Evolutionary conservation across 1,140 invertebrate genomes (phyloP), one percentile per base, ranked within the genome.

Genomic region (Sycophila sp.): DNA sequence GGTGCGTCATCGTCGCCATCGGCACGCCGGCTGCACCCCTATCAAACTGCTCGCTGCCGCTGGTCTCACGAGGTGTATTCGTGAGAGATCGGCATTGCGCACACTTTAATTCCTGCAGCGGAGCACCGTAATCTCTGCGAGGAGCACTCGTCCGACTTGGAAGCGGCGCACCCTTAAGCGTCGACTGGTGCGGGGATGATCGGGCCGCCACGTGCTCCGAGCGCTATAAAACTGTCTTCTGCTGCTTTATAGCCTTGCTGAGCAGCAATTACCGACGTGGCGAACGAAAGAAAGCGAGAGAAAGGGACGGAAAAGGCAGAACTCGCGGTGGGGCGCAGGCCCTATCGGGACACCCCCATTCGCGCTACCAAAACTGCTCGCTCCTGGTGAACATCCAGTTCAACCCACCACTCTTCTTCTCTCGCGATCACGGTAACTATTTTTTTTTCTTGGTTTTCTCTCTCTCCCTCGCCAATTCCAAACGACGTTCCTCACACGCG

Each of bases 221-320:
- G 69, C 76, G 76, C 79, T 80, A 82, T 81, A 81, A 83, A 84
- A 85, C 82, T 84, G 82, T 84, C 81, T 83, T 82, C 81, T 76
- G 79, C 78, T 83, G 81, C 78, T 83, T 84, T 83, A 83, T 77
- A 82, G 80, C 67, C 76, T 78, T 69, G 75, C 77, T 40, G 47
- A 77, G 75, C 71, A 74, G 75, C 80, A 76, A 79, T 80, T 81
- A 80, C 81, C 76, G 75, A 78, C 40, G 69, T n/a, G n/a, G n/a
- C n/a, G n/a, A n/a, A 69, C 19, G 73, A 70, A 76, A 72, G 72
- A 76, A 10, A 13, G 32, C 0, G 17, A 56, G 8, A 11, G 65
- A 42, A 53, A 53, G 38, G 36, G 36, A 51, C 26, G n/a, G 49
- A 53, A 30, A n/a, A 47, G 62, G 42, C n/a, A 32, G 32, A 36